Conservation (phyloP, 2,113 vertebrate species). For the Elaphurus davidianus region DNA sequence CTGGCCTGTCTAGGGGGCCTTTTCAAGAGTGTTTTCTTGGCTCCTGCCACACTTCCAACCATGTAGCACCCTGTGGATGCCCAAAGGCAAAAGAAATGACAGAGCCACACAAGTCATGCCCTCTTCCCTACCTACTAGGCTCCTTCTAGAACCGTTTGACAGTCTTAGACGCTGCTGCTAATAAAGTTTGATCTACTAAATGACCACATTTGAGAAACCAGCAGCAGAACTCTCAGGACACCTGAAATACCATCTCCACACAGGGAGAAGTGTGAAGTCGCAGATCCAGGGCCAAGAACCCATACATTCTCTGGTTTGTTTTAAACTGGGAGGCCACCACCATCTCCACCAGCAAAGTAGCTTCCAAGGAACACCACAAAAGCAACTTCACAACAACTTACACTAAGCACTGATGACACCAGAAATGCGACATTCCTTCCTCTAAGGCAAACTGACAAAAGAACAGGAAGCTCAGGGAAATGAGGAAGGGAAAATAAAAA, state of each 20-base stretch:
- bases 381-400: slow-evolving; percentile 75
- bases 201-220: background rate
- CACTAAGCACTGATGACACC: slow-evolving; percentile 77
- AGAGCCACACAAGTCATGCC: background rate
- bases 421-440: slow-evolving; percentile 81
- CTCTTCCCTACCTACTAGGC: background rate
- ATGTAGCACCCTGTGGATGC: background rate
- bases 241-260: slow-evolving; percentile 17
- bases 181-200: background rate
- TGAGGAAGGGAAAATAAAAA: background rate
- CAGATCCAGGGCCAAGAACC: background rate
- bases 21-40: slow-evolving; percentile 30
- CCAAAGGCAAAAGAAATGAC: slow-evolving; percentile 10
- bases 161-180: background rate
- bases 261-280: background rate
- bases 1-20: background rate
- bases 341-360: background rate
- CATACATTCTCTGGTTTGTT: background rate
- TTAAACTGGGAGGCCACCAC: slow-evolving; percentile 20
- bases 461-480: slow-evolving; percentile 67
- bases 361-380: slow-evolving; percentile 35
- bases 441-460: slow-evolving; percentile 76
- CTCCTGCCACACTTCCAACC: background rate
- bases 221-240: background rate
- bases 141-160: background rate